These are phyloP conservation scores for Microtus oregoni DNA, from an alignment of 2,113 vertebrate genomes.

Conservation along the genomic window DNA sequence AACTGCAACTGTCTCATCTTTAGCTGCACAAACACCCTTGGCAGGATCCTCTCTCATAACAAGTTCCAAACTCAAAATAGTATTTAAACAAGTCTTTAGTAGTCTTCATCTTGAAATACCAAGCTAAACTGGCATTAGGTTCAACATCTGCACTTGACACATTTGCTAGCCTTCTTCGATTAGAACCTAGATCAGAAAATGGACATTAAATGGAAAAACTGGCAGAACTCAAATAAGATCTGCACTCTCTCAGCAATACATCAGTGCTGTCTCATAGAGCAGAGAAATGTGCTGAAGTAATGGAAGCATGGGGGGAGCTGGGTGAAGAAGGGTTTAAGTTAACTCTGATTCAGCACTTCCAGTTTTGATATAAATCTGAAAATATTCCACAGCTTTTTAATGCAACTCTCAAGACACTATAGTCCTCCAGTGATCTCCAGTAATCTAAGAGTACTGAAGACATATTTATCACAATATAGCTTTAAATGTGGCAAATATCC, in stretches of 20 bases:
- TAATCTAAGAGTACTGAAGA: slow-evolving; percentile 25
- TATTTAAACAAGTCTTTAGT: slow-evolving; percentile 26
- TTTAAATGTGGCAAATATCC: slow-evolving; percentile 4
- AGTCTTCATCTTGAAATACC: slow-evolving; percentile 48
- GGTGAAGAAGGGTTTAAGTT: neutral
- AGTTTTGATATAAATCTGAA: slow-evolving; percentile 53
- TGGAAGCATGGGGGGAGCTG: neutral
- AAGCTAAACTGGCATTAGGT: slow-evolving; percentile 48
- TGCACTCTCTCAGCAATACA: neutral
- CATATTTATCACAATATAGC: slow-evolving; percentile 1
- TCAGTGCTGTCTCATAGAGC: neutral
- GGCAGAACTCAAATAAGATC: slow-evolving; percentile 24
- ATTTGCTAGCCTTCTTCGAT: neutral
- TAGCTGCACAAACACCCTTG: neutral
- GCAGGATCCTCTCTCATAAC: slow-evolving; percentile 12
- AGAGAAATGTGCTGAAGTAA: neutral
- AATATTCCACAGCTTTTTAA: slow-evolving; percentile 20
- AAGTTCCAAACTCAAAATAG: slow-evolving; percentile 42
- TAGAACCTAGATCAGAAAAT: neutral
- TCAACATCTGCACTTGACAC: slow-evolving; percentile 36
- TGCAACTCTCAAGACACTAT: slow-evolving; percentile 32
- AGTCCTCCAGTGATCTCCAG: neutral
- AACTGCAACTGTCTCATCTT: neutral
- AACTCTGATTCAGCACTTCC: slow-evolving; percentile 1
- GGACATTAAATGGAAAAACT: slow-evolving; percentile 4